phyloP scores from a whole-genome alignment of 2,113 vertebrate genomes.

The Hippocampus guttulatus region DNA sequence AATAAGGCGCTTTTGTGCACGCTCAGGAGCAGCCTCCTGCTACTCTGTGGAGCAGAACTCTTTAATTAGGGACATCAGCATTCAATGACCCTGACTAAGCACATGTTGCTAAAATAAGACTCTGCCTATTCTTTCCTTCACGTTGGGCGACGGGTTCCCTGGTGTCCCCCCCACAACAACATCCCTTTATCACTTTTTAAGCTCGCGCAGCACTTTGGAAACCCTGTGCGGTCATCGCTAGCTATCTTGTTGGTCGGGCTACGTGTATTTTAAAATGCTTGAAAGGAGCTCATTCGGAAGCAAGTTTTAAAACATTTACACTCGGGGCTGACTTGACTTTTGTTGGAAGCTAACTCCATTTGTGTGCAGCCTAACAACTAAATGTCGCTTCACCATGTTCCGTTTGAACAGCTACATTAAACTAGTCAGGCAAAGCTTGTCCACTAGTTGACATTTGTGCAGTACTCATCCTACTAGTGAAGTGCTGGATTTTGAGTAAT shows the following conservation, averaged over 20 bases:
- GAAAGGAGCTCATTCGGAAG: no score
- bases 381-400: no score
- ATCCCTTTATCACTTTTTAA: not conserved
- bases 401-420: no score
- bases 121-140: slow-evolving; percentile 45
- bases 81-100: slow-evolving; percentile 63
- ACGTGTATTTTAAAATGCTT: not conserved
- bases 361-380: no score
- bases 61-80: slow-evolving; percentile 71
- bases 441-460: no score
- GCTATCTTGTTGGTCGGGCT: not conserved
- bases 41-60: slow-evolving; percentile 67
- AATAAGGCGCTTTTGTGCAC: slow-evolving; percentile 63
- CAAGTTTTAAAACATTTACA: no score
- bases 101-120: slow-evolving; percentile 58
- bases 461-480: no score
- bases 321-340: no score
- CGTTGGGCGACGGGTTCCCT: slow-evolving; percentile 14
- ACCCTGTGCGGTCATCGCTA: not conserved
- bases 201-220: not conserved
- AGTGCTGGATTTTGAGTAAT: no score
- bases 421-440: no score
- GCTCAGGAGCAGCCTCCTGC: slow-evolving; percentile 58
- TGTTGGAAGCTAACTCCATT: no score
- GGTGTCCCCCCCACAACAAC: not conserved